These are phyloP conservation scores for Nicator chloris DNA, from an alignment of 2,113 vertebrate genomes.

Conservation along the genomic window DNA sequence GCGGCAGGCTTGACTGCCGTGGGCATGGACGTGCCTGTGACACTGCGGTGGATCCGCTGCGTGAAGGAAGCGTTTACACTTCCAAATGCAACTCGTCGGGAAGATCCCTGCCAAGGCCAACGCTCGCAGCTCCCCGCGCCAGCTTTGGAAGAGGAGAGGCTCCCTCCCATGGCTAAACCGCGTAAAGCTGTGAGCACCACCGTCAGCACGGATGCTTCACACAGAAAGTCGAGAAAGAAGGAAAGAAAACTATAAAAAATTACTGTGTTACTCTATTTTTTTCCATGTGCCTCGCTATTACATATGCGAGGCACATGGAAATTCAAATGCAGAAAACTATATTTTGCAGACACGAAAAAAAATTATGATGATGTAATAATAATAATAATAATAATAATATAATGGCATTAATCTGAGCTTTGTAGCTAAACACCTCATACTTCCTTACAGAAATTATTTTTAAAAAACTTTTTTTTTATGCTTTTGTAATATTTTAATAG, in stretches of 20 bases:
- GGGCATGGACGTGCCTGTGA: neutral
- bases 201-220: neutral
- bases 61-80: neutral
- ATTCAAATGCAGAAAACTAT: neutral
- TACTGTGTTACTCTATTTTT: too few species aligned
- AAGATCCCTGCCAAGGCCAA: neutral
- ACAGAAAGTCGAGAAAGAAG: neutral
- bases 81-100: neutral
- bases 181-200: neutral
- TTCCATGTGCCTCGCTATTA: accelerated
- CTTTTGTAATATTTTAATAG: neutral
- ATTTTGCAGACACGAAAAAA: neutral
- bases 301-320: neutral
- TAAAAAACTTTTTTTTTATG: neutral
- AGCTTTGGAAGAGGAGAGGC: neutral
- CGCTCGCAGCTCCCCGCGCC: accelerated
- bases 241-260: neutral
- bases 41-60: neutral
- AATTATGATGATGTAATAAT: neutral
- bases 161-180: slow-evolving; percentile 35
- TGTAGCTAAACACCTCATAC: neutral
- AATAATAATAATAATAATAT: neutral
- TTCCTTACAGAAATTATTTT: neutral
- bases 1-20: neutral
- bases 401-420: neutral